Conservation (phyloP, 1,140 invertebrate genomes). For the Cotesia typhae region DNA sequence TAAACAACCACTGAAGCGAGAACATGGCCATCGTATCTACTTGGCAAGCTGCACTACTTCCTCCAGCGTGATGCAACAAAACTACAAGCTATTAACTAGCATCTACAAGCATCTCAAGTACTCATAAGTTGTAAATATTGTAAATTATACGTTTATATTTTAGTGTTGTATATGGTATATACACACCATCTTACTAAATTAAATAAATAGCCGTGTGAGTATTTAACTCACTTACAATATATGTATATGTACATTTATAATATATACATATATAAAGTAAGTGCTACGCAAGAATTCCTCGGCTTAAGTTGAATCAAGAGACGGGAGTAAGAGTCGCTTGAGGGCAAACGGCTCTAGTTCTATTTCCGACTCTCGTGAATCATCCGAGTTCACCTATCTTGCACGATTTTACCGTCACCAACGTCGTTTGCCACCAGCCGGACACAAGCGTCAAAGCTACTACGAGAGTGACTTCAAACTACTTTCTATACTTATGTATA, state of each 20-base stretch:
- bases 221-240: constrained; percentile 19
- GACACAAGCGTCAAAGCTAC: constrained; percentile 18
- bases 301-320: constrained; percentile 48
- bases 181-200: background rate
- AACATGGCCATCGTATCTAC: background rate
- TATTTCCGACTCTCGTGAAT: constrained; percentile 64
- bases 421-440: constrained; percentile 21
- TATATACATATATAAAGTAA: background rate
- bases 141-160: constrained; percentile 2
- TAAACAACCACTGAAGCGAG: constrained; percentile 12
- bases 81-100: constrained; percentile 8
- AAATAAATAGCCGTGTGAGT: background rate
- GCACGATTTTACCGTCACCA: constrained; percentile 32
- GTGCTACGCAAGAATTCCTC: constrained; percentile 22
- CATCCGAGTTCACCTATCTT: constrained; percentile 58
- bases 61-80: constrained; percentile 4
- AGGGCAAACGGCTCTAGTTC: constrained; percentile 56
- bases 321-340: constrained; percentile 43
- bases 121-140: background rate
- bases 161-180: background rate
- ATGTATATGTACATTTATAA: background rate
- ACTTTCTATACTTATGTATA: background rate
- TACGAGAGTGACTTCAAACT: background rate
- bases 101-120: too few relatives aligned
- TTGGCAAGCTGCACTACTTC: constrained; percentile 5